Evolutionary conservation across 64 coral and sea anemone species (phyloP).

Genomic region (Stylophora pistillata): DNA sequence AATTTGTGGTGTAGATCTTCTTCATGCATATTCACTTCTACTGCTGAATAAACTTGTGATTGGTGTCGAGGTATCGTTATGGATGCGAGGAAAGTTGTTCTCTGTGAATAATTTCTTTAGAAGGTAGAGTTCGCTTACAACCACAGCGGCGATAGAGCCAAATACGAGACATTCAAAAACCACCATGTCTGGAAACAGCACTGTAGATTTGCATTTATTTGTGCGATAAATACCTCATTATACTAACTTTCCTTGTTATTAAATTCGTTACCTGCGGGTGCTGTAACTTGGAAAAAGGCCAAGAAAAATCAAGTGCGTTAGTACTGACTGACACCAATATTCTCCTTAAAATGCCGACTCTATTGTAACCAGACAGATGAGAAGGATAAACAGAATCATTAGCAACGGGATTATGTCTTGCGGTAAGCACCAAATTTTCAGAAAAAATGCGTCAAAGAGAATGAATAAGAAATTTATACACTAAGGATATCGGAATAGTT

Average conservation of each 20-base stretch:
- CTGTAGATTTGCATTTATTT: neutral
- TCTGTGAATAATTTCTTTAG: conserved; percentile 44
- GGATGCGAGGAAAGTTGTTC: conserved; percentile 10
- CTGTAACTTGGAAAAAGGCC: neutral
- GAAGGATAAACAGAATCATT: neutral
- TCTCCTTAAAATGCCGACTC: neutral
- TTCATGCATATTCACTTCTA: neutral
- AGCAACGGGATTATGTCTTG: no score
- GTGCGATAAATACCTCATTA: neutral
- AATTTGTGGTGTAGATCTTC: no score
- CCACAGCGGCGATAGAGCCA: conserved; percentile 23
- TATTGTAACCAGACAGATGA: neutral
- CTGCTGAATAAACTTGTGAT: neutral
- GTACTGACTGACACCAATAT: neutral
- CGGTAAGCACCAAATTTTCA: no score
- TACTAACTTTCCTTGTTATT: neutral
- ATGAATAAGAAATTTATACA: no score
- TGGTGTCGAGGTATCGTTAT: neutral
- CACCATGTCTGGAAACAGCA: conserved; percentile 12
- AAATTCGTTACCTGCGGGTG: neutral
- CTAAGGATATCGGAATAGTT: no score
- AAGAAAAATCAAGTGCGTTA: neutral
- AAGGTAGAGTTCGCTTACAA: conserved; percentile 43
- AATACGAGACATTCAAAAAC: conserved; percentile 45
- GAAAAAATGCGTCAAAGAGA: no score